Evolutionary conservation across 2,888 invertebrate genomes (phyloP), one percentile per base, ranked within the genome.

Genomic region (Incurvaria masculella): DNA sequence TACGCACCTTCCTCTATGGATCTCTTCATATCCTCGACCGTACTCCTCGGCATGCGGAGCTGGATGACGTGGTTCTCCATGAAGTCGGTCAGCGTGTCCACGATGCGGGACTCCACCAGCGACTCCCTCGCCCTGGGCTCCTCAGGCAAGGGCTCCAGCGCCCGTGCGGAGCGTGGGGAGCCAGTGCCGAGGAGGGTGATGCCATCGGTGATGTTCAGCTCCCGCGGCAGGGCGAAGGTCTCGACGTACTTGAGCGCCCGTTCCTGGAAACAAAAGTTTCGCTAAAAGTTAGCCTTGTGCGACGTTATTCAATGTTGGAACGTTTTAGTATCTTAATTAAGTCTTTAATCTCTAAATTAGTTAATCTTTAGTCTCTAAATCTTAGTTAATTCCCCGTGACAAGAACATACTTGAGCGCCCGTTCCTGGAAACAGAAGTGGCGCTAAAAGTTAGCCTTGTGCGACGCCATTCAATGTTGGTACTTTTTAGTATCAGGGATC

Each of bases 51-150:
- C 46, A 92, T 80, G 61, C 89, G 88, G 54, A 92, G 81, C 65
- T 92, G 91, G 50, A 92, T 81, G 21, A 89, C 89, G 67, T 91
- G 91, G 56, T 88, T 86, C 55, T 88, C 86, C 56, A 91, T 72
- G 79, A 91, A 92, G 54, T 88, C 85, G 43, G 87, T 85, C 42
- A 90, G 81, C 51, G 87, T 84, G 58, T 92, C 90, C 49, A 89
- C 72, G 51, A 92, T 76, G 51, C 89, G 80, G 48, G 83, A 78
- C 58, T 90, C 88, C n/a, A 90, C 80, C 56, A 86, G 85, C 59
- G 82, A 83, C 63, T 89, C 89, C 49, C 88, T 83, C 21, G 87
- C 87, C 60, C 83, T 84, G 41, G 84, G 82, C 56, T 91, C 89
- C 47, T 84, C 81, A 16, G 91, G 84, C 50, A 90, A 70, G 42